Evolutionary conservation across 2,113 vertebrate species (phyloP).

Genomic region (mouse (Mus musculus)): GRCm39 chr11:10024001-10024500

Average conservation of each 20-base stretch:
- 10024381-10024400: background rate
- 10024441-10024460: background rate
- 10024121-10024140: background rate
- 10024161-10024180: background rate
- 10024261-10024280: accelerated
- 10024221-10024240: background rate
- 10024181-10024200: background rate
- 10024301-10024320: background rate
- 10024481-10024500: no score
- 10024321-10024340: background rate
- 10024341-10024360: background rate
- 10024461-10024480: background rate
- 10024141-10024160: background rate
- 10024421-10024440: background rate
- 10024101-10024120: background rate
- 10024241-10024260: accelerated
- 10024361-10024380: background rate
- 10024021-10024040: constrained; percentile 71
- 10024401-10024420: background rate
- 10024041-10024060: constrained; percentile 11
- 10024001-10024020: constrained; percentile 69
- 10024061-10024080: background rate
- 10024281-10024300: background rate
- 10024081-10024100: background rate
- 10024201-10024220: background rate